Evolutionary conservation across 2,888 invertebrate genomes (phyloP).

Genomic region (Gastrophysa polygoni): DNA sequence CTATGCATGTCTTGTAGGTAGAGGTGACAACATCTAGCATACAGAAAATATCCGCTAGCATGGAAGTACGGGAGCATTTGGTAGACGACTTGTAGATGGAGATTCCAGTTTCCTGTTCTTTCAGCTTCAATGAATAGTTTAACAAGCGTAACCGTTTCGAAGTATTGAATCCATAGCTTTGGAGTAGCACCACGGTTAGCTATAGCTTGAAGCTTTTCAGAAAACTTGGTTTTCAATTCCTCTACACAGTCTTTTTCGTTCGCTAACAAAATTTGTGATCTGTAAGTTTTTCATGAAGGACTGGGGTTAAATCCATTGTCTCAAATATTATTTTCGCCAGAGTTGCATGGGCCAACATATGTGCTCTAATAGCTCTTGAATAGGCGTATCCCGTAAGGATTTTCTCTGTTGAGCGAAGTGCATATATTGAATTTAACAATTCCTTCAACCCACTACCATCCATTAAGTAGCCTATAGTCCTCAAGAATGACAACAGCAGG

Average conservation of each 20-base stretch:
- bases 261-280: not conserved
- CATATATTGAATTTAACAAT: not conserved
- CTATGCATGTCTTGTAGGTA: constrained; percentile 45
- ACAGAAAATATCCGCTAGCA: constrained; percentile 17
- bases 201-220: not conserved
- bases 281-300: not conserved
- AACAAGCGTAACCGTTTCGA: constrained; percentile 41
- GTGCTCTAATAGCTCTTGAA: constrained; percentile 1
- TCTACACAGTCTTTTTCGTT: not conserved
- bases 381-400: constrained; percentile 34
- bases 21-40: constrained; percentile 38
- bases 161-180: constrained; percentile 45
- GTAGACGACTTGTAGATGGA: constrained; percentile 12
- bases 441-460: constrained; percentile 19
- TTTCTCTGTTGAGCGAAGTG: constrained; percentile 17
- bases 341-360: not conserved
- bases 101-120: constrained; percentile 44
- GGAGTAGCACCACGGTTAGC: constrained; percentile 20
- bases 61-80: constrained; percentile 22
- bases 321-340: not conserved
- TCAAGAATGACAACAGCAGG: constrained; percentile 16
- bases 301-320: not conserved
- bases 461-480: constrained; percentile 15
- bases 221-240: constrained; percentile 1
- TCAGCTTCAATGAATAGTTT: constrained; percentile 47